phyloP scores from a whole-genome alignment of 2,797 vertebrate species.

The Mormyrus hasselquistii region DNA sequence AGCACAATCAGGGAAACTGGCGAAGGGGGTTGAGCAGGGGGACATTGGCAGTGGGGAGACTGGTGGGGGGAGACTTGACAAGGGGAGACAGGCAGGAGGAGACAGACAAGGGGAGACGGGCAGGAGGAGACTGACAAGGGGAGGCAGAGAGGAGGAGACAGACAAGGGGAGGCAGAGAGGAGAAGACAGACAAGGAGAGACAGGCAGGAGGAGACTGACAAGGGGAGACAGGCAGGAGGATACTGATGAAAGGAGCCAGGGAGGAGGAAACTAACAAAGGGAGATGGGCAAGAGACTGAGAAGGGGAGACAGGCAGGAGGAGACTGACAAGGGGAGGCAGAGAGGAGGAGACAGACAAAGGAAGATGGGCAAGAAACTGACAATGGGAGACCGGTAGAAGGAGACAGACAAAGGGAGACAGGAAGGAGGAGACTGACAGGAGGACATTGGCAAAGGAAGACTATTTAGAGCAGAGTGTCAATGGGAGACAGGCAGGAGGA shows the following conservation, averaged over 20 bases:
- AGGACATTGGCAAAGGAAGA: neutral
- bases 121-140: neutral
- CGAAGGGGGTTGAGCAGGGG: neutral
- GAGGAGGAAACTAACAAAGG: neutral
- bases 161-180: neutral
- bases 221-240: neutral
- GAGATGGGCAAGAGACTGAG: no score
- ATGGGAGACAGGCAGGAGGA: neutral
- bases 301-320: neutral
- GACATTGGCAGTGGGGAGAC: neutral
- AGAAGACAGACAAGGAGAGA: neutral
- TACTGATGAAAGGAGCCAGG: neutral
- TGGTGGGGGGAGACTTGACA: neutral
- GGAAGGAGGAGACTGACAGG: neutral
- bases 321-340: neutral
- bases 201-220: neutral
- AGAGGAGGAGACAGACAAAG: neutral
- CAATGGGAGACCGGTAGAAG: neutral
- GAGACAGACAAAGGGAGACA: neutral
- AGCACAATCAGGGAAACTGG: neutral
- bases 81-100: neutral
- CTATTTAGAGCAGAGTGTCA: neutral
- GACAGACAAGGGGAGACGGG: neutral
- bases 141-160: neutral
- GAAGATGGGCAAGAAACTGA: no score